These are phyloP conservation scores for Drosophila sturtevanti DNA, from an alignment of 1,140 invertebrate species.

Conservation along the genomic window DNA sequence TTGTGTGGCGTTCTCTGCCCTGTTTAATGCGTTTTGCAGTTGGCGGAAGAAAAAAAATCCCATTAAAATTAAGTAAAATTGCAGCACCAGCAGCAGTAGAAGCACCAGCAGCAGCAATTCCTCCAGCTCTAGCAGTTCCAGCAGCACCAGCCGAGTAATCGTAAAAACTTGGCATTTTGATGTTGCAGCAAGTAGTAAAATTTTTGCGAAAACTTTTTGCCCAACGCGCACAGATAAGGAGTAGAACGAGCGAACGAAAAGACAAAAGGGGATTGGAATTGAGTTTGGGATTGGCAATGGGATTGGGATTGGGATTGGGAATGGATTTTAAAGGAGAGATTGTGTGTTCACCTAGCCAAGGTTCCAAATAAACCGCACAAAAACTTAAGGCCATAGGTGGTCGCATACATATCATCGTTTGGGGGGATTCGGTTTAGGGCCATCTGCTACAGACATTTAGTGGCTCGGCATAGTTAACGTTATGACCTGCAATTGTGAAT, in stretches of 20 bases:
- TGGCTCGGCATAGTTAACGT: slow-evolving; percentile 53
- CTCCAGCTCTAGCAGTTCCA: not conserved
- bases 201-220: slow-evolving; percentile 76
- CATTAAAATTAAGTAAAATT: slow-evolving; percentile 83
- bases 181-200: slow-evolving; percentile 79
- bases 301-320: slow-evolving; percentile 9
- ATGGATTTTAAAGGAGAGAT: no score
- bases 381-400: slow-evolving; percentile 47
- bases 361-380: slow-evolving; percentile 66
- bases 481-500: slow-evolving; percentile 48
- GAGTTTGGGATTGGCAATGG: slow-evolving; percentile 36
- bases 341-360: slow-evolving; percentile 51
- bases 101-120: slow-evolving; percentile 26
- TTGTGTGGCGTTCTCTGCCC: slow-evolving; percentile 60
- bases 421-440: slow-evolving; percentile 7
- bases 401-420: slow-evolving; percentile 32
- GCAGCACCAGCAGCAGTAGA: slow-evolving; percentile 63
- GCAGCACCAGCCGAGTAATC: slow-evolving; percentile 60
- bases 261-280: slow-evolving; percentile 49
- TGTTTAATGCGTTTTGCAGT: slow-evolving; percentile 80
- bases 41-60: slow-evolving; percentile 77
- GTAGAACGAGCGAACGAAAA: slow-evolving; percentile 4
- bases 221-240: slow-evolving; percentile 64
- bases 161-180: slow-evolving; percentile 81
- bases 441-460: slow-evolving; percentile 63